Evolutionary conservation across 1,140 invertebrate species (phyloP).

Genomic region (Plutomurus gul): DNA sequence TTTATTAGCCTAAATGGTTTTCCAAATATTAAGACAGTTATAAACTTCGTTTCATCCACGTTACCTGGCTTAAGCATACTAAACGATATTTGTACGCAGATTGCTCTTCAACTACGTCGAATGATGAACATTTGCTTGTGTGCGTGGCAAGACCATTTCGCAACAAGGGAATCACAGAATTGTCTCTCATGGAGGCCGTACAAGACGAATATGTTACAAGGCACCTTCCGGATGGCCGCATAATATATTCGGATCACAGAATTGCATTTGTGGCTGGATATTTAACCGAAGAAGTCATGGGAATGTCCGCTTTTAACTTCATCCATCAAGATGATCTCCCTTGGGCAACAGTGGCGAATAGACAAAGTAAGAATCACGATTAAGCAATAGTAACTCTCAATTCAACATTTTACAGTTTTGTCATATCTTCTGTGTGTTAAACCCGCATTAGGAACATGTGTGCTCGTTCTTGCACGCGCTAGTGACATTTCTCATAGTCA

Average conservation of each 20-base stretch:
- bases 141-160: conserved; percentile 68
- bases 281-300: conserved; percentile 78
- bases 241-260: conserved; percentile 81
- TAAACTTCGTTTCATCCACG: not conserved
- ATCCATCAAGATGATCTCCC: conserved; percentile 83
- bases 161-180: conserved; percentile 70
- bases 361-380: conserved; percentile 71
- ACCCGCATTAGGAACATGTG: not conserved
- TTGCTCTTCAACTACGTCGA: conserved; percentile 47
- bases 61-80: no score
- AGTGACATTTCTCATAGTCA: no score
- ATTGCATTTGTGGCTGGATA: conserved; percentile 83
- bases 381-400: not conserved
- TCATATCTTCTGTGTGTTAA: no score
- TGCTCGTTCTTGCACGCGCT: not conserved
- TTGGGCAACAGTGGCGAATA: conserved; percentile 79
- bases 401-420: no score
- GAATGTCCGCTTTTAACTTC: conserved; percentile 78
- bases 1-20: not conserved
- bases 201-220: conserved; percentile 82
- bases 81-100: no score
- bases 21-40: no score
- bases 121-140: conserved; percentile 68
- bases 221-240: conserved; percentile 79
- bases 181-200: conserved; percentile 71